These are phyloP conservation scores for Sebastes hubbsi DNA, from an alignment of 2,797 vertebrate species.

Conservation along the genomic window DNA sequence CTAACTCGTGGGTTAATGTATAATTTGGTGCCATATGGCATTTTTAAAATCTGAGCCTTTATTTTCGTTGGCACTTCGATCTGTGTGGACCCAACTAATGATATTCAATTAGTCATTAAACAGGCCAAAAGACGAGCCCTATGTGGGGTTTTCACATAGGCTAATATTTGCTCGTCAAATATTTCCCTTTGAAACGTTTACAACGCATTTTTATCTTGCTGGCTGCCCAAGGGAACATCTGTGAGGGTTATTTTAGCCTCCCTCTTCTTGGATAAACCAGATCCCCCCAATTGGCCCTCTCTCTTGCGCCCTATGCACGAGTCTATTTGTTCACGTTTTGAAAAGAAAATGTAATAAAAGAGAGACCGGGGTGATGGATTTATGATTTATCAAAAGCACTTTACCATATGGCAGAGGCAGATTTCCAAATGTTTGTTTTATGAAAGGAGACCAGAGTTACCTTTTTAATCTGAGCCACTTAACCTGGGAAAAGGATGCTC, in stretches of 20 bases:
- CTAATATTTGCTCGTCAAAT: slow-evolving; percentile 99
- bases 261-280: slow-evolving; percentile 81
- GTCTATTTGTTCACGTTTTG: slow-evolving; percentile 90
- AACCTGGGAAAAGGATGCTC: slow-evolving; percentile 74
- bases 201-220: slow-evolving; percentile 87
- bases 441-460: slow-evolving; percentile 75
- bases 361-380: slow-evolving; percentile 82
- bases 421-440: slow-evolving; percentile 88
- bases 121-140: slow-evolving; percentile 84
- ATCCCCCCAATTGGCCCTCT: slow-evolving; percentile 79
- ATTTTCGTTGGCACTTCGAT: slow-evolving; percentile 85
- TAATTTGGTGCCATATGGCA: slow-evolving; percentile 98
- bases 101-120: slow-evolving; percentile 94
- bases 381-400: slow-evolving; percentile 92
- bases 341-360: slow-evolving; percentile 89
- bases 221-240: slow-evolving; percentile 88
- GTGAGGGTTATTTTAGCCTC: slow-evolving; percentile 82
- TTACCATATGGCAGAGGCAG: slow-evolving; percentile 91
- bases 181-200: slow-evolving; percentile 93
- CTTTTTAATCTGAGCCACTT: slow-evolving; percentile 74
- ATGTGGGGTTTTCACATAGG: slow-evolving; percentile 85
- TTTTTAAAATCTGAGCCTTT: slow-evolving; percentile 84
- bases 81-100: slow-evolving; percentile 90
- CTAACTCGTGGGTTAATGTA: slow-evolving; percentile 92
- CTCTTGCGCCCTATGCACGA: slow-evolving; percentile 67